Percentiles rank a stretch among this genome's conserved stretches.
phyloP scores from a whole-genome alignment of 2,797 vertebrate genomes.

The Phoebastria nigripes region DNA sequence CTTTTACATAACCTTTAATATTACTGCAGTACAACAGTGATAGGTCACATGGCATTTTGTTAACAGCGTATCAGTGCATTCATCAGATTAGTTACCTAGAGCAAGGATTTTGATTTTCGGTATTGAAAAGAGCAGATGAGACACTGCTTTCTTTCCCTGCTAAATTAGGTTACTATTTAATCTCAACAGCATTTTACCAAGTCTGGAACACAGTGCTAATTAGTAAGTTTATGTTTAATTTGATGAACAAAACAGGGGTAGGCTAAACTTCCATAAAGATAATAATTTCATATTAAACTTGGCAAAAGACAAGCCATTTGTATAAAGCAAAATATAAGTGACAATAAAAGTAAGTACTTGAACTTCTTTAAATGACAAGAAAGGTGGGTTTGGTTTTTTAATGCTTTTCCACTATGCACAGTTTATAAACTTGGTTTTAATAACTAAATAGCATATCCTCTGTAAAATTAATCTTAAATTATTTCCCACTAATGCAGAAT shows the following conservation, averaged over 20 bases:
- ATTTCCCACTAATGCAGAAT: neutral
- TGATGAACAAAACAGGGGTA: neutral
- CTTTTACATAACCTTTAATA: neutral
- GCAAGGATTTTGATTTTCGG: neutral
- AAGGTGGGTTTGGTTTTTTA: neutral
- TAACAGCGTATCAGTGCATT: neutral
- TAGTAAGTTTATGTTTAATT: neutral
- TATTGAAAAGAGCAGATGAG: neutral
- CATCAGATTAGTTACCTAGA: neutral
- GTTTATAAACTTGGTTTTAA: neutral
- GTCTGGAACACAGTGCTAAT: neutral
- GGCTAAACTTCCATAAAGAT: neutral
- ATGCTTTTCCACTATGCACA: neutral
- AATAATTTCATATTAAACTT: neutral
- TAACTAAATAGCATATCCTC: neutral
- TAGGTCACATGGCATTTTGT: neutral
- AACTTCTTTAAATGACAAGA: neutral
- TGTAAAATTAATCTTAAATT: neutral
- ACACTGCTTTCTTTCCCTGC: neutral
- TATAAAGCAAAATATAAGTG: neutral
- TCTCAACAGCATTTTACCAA: neutral
- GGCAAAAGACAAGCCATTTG: neutral
- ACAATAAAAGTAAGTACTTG: neutral
- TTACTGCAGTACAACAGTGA: neutral
- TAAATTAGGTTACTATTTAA: neutral